Base-by-base conservation (phyloP, 2,888 invertebrate species). In the Endotricha flammealis region DNA sequence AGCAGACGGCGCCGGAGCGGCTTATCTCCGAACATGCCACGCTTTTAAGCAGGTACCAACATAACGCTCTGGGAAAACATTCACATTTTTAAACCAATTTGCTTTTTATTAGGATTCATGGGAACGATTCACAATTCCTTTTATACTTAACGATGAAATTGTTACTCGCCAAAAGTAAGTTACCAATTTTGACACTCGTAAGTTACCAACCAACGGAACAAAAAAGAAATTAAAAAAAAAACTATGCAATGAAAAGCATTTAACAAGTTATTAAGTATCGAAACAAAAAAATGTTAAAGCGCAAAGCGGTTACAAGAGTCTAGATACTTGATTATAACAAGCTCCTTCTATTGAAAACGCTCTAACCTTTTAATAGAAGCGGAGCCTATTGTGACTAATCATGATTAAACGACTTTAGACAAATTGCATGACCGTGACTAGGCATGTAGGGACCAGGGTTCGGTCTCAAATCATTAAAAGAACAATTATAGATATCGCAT, bases 381-480 rank as follows among this genome's bases (percentile, higher is more conserved):
- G 72, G 73, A 61, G 64, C 67, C 77, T 71, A 83, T 86, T 86
- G 86, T 85, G 82, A 82, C 83, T 83, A 83, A 86, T 85, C 86
- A 86, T 82, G 85, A 87, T 87, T 79, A 86, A 85, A 85, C 79
- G 86, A 78, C 76, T 80, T 81, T 81, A 83, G 82, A 85, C 82
- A 87, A 86, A 87, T 87, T 87, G 87, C 87, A 79, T 80, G 79
- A 57, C 74, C 86, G 64, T 87, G 87, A 87, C 87, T 86, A 77
- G 75, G 86, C 87, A 87, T 75, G 70, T 74, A 75, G 68, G 67
- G 64, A 64, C 61, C 64, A 63, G 63, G 60, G 63, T 57, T 58
- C 76, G 77, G 76, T 74, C 81, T 78, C 76, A 76, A 79, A 83
- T 81, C 85, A 83, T 86, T 83, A 86, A 76, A 81, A 82, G 80